Evolutionary conservation across 2,888 invertebrate species (phyloP).

Genomic region (Xanthorhoe spadicearia): DNA sequence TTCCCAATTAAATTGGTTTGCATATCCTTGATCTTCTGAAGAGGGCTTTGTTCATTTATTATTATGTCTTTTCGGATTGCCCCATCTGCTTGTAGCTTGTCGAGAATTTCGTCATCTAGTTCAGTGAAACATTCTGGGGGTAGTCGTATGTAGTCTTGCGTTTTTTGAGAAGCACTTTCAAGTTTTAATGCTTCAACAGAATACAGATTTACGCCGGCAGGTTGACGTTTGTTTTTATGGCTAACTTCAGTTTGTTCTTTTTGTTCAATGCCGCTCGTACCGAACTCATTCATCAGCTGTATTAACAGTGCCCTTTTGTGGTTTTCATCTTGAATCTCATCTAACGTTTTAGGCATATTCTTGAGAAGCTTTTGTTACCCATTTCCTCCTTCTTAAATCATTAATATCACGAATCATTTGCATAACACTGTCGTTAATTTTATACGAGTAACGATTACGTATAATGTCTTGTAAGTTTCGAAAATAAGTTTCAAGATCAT

Average conservation of each 20-base stretch:
- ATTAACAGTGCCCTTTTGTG: conserved; percentile 92
- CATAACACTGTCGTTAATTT: conserved; percentile 86
- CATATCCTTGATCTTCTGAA: no score
- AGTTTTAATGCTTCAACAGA: conserved; percentile 73
- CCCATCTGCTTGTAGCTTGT: conserved; percentile 69
- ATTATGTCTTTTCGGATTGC: conserved; percentile 50
- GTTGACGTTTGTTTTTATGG: not conserved
- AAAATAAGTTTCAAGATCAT: conserved; percentile 78
- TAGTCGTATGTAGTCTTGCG: conserved; percentile 69
- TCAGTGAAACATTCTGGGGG: conserved; percentile 66
- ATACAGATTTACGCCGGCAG: conserved; percentile 32
- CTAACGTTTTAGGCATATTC: conserved; percentile 96
- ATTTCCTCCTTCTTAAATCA: conserved; percentile 92
- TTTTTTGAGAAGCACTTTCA: conserved; percentile 70
- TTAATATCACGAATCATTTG: conserved; percentile 96
- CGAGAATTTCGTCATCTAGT: conserved; percentile 68
- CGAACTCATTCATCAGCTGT: conserved; percentile 74
- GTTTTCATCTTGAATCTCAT: conserved; percentile 95
- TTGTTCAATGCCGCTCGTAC: conserved; percentile 58
- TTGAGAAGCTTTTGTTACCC: conserved; percentile 92
- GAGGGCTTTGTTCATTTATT: conserved; percentile 14
- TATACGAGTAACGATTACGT: conserved; percentile 76
- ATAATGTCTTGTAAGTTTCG: conserved; percentile 89
- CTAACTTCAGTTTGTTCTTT: conserved; percentile 45
- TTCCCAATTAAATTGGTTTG: no score